A percentile compares a stretch with the other conserved stretches of the same genome.
phyloP scores from a whole-genome alignment of 1,140 invertebrate species.

The Cotesia glomerata region DNA sequence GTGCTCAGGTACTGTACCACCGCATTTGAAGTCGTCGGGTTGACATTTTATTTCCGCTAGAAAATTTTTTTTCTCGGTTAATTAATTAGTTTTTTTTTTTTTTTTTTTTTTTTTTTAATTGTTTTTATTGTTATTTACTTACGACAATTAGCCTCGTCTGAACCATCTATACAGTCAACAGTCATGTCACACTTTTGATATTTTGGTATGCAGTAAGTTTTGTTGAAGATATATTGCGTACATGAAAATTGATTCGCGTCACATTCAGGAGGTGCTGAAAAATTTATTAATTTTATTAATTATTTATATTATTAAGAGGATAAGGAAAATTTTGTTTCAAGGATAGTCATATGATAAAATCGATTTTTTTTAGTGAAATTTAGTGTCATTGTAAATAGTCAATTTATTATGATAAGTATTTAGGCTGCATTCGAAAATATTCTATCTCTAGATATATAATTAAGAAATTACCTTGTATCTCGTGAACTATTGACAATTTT shows the following conservation, averaged over 20 bases:
- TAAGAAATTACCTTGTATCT: too few species aligned
- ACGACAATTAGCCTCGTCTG: slow-evolving; percentile 93
- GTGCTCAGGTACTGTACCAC: slow-evolving; percentile 67
- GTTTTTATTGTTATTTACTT: slow-evolving; percentile 65
- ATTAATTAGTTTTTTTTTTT: not conserved
- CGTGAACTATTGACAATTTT: too few species aligned
- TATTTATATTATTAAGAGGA: too few species aligned
- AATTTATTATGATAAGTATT: too few species aligned
- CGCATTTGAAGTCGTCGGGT: slow-evolving; percentile 82
- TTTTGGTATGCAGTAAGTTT: slow-evolving; percentile 89
- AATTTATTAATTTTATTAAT: slow-evolving; percentile 29
- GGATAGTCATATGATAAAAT: too few species aligned
- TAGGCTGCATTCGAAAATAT: too few species aligned
- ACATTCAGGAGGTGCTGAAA: slow-evolving; percentile 87
- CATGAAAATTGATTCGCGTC: slow-evolving; percentile 85
- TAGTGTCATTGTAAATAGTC: too few species aligned
- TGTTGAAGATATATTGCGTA: slow-evolving; percentile 90
- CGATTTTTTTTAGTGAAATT: too few species aligned
- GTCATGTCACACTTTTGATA: slow-evolving; percentile 91
- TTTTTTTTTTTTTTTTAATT: not conserved
- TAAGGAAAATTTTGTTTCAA: too few species aligned
- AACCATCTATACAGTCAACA: slow-evolving; percentile 92
- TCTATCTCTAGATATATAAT: too few species aligned
- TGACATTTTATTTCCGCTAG: slow-evolving; percentile 86
- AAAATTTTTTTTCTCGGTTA: slow-evolving; percentile 38